Base-by-base conservation (phyloP, 1,140 invertebrate genomes). In the Hyposmocoma kahamanoa region DNA sequence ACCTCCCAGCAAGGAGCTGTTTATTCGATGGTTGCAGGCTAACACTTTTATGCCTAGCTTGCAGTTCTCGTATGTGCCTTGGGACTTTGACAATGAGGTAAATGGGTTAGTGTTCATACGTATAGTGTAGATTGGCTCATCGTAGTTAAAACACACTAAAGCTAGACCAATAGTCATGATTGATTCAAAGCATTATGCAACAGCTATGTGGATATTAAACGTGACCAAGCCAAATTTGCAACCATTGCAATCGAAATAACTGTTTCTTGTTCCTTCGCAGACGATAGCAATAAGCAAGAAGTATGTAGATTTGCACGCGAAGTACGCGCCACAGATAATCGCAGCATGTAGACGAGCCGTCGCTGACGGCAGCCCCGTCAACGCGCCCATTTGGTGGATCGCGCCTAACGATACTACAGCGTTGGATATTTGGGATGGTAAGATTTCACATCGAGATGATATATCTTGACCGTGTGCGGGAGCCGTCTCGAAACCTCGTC, bases 301-400 rank as follows among this genome's bases (percentile, higher is more conserved):
- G 52, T 92, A 90, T 55, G 90, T 93, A 0, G 70, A 89, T 9
- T 72, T 97, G 1, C 95, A 96, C 67, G 88, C 88, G n/a, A 62
- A 89, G 15, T 91, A 90, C 58, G 84, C 92, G 0, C 87, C 90
- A 11, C 73, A 86, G 24, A 93, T 97, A 21, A 65, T 90, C 15
- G 72, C 80, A 5, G 80, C 89, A 28, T 92, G 93, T 70, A 72
- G 88, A 46, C 78, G 87, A 42, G 86, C 92, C 10, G 88, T 91
- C 0, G 34, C 67, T 1, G 86, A 87, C 2, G 95, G 95, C 45
- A 87, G 89, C 8, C 94, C 95, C 0, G 89, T 95, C 26, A 94
- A 97, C 83, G 87, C 93, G n/a, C 95, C 96, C 0, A 88, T 97
- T n/a, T 97, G 96, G 96, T 97, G 95, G 95, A 86, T 95, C 0